A percentile compares a stretch with the other conserved stretches of the same genome.
phyloP scores from a whole-genome alignment of 2,888 invertebrate genomes.

The Hirtodrosophila duncani region DNA sequence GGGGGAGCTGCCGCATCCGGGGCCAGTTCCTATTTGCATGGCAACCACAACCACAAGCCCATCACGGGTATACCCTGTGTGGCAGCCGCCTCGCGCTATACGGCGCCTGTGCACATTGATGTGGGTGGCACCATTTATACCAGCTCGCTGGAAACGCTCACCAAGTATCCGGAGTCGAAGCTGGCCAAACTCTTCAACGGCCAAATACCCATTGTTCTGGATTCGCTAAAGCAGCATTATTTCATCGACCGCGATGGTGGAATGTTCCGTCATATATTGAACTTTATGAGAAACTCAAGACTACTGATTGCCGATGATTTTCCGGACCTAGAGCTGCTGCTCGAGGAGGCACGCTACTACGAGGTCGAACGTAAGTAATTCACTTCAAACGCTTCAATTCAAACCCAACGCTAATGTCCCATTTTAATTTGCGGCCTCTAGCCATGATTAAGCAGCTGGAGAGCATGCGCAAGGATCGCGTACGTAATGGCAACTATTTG shows the following conservation, averaged over 20 bases:
- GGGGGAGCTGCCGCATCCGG: slow-evolving; percentile 58
- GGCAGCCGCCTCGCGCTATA: slow-evolving; percentile 93
- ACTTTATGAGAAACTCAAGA: slow-evolving; percentile 95
- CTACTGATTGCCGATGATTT: slow-evolving; percentile 93
- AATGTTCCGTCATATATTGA: slow-evolving; percentile 98
- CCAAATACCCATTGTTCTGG: slow-evolving; percentile 95
- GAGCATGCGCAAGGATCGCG: slow-evolving; percentile 84
- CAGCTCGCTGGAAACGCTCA: slow-evolving; percentile 95
- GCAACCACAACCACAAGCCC: slow-evolving; percentile 85
- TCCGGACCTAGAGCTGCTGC: slow-evolving; percentile 89
- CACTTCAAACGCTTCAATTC: not conserved
- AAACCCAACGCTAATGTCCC: not conserved
- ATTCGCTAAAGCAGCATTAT: slow-evolving; percentile 97
- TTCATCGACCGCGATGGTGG: slow-evolving; percentile 99
- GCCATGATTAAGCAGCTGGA: slow-evolving; percentile 87
- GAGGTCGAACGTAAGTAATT: slow-evolving; percentile 89
- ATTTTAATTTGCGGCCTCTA: slow-evolving; percentile 59
- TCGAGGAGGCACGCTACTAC: slow-evolving; percentile 94
- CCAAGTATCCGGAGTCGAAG: slow-evolving; percentile 95
- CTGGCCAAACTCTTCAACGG: slow-evolving; percentile 96
- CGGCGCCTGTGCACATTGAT: slow-evolving; percentile 98
- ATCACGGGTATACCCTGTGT: slow-evolving; percentile 95
- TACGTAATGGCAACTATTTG: slow-evolving; percentile 81
- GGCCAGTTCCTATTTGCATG: slow-evolving; percentile 77
- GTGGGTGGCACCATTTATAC: slow-evolving; percentile 98